These are phyloP conservation scores for Oscheius onirici DNA, from an alignment of 2,888 invertebrate genomes.

Conservation along the genomic window DNA sequence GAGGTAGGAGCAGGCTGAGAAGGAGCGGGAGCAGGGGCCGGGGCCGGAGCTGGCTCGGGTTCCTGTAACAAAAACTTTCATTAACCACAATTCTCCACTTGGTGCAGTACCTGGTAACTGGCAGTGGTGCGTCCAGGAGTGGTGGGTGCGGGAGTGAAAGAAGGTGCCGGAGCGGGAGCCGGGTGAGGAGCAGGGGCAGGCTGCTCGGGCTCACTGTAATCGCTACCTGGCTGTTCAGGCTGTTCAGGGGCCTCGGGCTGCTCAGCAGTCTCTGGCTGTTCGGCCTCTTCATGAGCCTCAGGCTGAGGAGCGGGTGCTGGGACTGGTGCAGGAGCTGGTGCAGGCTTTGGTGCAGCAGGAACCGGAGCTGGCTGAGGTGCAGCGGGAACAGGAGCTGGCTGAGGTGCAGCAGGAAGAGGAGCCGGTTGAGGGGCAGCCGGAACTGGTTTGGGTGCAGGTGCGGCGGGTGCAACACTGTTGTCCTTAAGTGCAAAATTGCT, in stretches of 20 bases:
- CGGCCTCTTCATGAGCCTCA: not conserved
- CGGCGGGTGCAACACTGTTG: not conserved
- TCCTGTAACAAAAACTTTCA: not conserved
- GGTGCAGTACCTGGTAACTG: not conserved
- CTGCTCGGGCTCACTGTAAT: not conserved
- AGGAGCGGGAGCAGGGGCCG: not conserved
- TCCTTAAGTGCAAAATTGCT: too few species aligned
- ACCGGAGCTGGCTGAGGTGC: not conserved
- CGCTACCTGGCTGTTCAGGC: not conserved
- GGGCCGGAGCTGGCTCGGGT: not conserved
- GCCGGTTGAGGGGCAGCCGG: not conserved
- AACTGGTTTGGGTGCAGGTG: not conserved
- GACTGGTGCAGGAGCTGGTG: constrained; percentile 2
- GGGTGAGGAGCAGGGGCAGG: not conserved
- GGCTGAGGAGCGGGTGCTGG: not conserved
- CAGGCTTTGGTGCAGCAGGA: not conserved
- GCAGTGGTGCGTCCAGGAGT: not conserved
- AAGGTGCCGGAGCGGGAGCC: not conserved
- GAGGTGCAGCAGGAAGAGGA: too few species aligned
- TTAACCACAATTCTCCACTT: too few species aligned
- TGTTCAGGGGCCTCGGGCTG: not conserved
- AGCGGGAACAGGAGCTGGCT: constrained; percentile 23
- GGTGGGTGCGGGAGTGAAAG: constrained; percentile 1
- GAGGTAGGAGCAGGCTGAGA: not conserved
- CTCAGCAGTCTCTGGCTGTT: not conserved